phyloP scores from a whole-genome alignment of 2,113 vertebrate species.

The Petrocephalus zakoni region DNA sequence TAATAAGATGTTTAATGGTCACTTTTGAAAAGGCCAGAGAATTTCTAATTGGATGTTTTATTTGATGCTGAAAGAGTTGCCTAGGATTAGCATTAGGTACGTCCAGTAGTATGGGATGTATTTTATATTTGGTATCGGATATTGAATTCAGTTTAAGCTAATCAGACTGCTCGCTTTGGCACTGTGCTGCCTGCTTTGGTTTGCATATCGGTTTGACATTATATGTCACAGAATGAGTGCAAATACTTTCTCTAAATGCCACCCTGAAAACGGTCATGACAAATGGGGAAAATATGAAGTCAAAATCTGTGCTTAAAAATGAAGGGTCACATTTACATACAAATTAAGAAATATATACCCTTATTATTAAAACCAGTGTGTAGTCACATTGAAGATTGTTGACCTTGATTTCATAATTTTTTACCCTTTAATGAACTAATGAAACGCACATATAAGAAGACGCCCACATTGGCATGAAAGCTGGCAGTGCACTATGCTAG shows the following conservation, averaged over 20 bases:
- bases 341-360: neutral
- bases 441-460: neutral
- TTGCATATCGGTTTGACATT: neutral
- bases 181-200: neutral
- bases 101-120: neutral
- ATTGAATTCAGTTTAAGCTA: neutral
- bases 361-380: neutral
- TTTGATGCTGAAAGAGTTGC: neutral
- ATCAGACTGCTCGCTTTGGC: neutral
- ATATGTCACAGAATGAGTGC: neutral
- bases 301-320: neutral
- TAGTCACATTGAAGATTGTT: neutral
- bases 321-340: neutral
- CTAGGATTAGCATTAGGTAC: neutral
- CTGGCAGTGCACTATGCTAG: neutral
- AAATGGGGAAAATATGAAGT: neutral
- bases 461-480: neutral
- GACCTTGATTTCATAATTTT: neutral
- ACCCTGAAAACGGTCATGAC: neutral
- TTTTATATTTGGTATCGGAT: neutral
- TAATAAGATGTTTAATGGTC: neutral
- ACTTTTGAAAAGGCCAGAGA: neutral
- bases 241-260: neutral
- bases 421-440: neutral
- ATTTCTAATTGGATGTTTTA: neutral